Evolutionary conservation across 2,888 invertebrate genomes (phyloP).

Genomic region (Troides oblongomaculatus): DNA sequence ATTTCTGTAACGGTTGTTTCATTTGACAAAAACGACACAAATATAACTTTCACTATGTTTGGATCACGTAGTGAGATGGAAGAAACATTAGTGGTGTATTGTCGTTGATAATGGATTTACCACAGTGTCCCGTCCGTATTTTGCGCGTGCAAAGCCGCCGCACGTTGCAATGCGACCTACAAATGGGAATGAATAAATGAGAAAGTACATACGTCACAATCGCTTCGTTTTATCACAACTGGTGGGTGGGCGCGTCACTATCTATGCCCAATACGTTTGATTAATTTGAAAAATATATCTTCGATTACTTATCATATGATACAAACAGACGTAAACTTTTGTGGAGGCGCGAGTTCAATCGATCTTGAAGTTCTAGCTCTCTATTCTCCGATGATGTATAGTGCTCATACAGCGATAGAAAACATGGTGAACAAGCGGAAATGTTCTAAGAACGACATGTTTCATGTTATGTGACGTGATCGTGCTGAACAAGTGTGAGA

Average conservation of each 20-base stretch:
- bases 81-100: constrained; percentile 53
- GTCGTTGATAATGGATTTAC: constrained; percentile 57
- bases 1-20: constrained; percentile 47
- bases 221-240: constrained; percentile 11
- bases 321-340: too few relatives aligned
- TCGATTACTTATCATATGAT: too few relatives aligned
- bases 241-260: constrained; percentile 1
- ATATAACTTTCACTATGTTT: constrained; percentile 65
- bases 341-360: too few relatives aligned
- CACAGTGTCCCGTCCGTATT: constrained; percentile 37
- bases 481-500: too few relatives aligned
- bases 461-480: too few relatives aligned
- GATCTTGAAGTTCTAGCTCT: too few relatives aligned
- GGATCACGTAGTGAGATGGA: constrained; percentile 51
- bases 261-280: neutral
- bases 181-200: constrained; percentile 63
- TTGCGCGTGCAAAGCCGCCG: constrained; percentile 45
- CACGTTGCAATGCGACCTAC: constrained; percentile 61
- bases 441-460: too few relatives aligned
- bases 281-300: neutral
- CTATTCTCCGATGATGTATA: too few relatives aligned
- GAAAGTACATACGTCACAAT: constrained; percentile 41
- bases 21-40: constrained; percentile 51
- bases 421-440: too few relatives aligned
- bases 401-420: too few relatives aligned